Evolutionary conservation across 2,888 invertebrate genomes (phyloP), one percentile per base, ranked within the genome.

Genomic region (Cheilosia variabilis): DNA sequence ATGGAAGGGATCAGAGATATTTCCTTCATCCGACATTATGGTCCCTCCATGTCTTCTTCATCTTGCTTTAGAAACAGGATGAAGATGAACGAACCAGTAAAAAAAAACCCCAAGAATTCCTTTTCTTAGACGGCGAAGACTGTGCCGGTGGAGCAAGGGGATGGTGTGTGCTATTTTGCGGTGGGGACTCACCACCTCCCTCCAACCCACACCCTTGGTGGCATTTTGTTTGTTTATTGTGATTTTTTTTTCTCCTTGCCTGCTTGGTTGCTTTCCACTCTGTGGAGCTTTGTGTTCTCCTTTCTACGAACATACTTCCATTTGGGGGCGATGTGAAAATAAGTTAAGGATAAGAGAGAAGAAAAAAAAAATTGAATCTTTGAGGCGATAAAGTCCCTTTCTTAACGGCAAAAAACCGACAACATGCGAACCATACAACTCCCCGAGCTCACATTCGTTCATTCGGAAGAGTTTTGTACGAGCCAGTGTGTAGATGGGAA

Each of bases 1-100:
- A 71, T 79, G 65, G 71, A 71, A 71, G 22, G 78, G 78, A 79
- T 79, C 78, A 79, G 53, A 79, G 78, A 57, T 79, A 79, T 79
- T 63, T 71, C 50, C 50, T 63, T 63, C 78, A 71, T 79, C 57
- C 71, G 63, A 79, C 24, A 62, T 79, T 71, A 78, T 71, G 47
- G 47, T 71, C 37, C 62, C 47, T 52, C 27, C 50, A 52, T 22
- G 71, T 71, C 71, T 69, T 62, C 77, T 63, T 71, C 63, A 45
- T 69, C 45, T 62, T 55, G 55, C 47, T 63, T 34, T 24, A 53
- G 15, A 17, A 5, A 31, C 15, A n/a, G 19, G 57, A 60, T 24
- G 47, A 41, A 22, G 41, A 71, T 31, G 45, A 68, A 68, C 57
- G 34, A 76, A 53, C 41, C 10, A 55, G 4, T 19, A 50, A 47